Conservation (phyloP, 2,113 vertebrate genomes). For the Gallinago undulata region DNA sequence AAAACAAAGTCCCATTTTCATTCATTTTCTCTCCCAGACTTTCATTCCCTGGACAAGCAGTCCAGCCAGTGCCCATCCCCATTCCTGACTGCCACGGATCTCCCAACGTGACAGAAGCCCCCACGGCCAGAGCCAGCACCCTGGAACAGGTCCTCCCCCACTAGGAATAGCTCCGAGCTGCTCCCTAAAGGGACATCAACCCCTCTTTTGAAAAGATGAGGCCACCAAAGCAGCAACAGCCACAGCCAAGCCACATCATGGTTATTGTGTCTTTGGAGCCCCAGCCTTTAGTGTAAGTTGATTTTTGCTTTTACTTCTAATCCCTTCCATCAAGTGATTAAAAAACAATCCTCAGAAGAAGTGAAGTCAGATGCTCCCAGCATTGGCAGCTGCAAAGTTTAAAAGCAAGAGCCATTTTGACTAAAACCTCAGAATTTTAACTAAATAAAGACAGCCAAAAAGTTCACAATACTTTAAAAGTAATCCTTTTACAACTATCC, state of each 20-base stretch:
- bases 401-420: not conserved
- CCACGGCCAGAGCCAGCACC: rapidly evolving
- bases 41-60: not conserved
- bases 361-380: not conserved
- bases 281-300: not conserved
- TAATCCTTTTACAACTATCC: not conserved
- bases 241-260: not conserved
- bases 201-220: not conserved
- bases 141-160: not conserved
- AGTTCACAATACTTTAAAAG: not conserved
- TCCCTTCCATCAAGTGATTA: not conserved
- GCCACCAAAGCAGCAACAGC: not conserved
- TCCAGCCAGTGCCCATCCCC: not conserved
- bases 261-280: not conserved
- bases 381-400: not conserved
- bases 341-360: not conserved
- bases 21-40: not conserved
- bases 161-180: not conserved
- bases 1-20: not conserved
- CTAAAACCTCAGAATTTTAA: not conserved
- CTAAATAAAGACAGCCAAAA: not conserved
- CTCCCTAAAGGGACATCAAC: not conserved
- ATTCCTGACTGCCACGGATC: rapidly evolving
- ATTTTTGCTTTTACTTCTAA: not conserved
- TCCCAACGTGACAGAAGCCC: rapidly evolving